Evolutionary conservation across 1,140 invertebrate genomes (phyloP).

Genomic region (Cardiocondyla obscurior): DNA sequence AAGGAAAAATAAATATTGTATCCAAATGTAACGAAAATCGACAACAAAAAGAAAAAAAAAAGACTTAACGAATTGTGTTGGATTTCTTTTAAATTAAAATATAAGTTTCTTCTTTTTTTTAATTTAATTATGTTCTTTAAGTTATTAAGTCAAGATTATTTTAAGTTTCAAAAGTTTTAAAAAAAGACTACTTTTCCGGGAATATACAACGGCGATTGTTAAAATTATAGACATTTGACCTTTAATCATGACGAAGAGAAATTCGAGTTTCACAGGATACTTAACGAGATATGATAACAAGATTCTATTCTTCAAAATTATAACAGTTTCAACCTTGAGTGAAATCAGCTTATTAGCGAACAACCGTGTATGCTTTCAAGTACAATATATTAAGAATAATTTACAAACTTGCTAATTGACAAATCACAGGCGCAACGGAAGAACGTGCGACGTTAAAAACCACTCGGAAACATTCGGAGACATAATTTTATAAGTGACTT

Average conservation of each 20-base stretch:
- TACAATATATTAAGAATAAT: background rate
- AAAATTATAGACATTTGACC: background rate
- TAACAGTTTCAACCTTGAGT: background rate
- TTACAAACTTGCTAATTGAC: no score
- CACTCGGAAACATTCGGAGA: no score
- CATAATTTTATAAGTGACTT: background rate
- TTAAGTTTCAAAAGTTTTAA: background rate
- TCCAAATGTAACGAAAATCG: background rate
- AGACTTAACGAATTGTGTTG: background rate
- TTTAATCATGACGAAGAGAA: background rate
- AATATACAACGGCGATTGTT: background rate
- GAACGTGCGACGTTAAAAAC: background rate
- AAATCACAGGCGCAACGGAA: no score
- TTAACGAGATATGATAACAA: background rate
- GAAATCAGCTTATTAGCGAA: background rate
- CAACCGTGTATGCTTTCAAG: background rate
- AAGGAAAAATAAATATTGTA: background rate
- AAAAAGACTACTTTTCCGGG: background rate
- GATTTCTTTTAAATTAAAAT: background rate
- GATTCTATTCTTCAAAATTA: background rate
- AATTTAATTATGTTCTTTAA: background rate
- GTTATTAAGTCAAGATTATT: no score
- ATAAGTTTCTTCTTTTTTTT: background rate
- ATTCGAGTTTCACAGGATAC: background rate
- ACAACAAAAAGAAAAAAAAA: background rate